phyloP scores from a whole-genome alignment of 2,113 vertebrate genomes.

The Pelusios castaneus region DNA sequence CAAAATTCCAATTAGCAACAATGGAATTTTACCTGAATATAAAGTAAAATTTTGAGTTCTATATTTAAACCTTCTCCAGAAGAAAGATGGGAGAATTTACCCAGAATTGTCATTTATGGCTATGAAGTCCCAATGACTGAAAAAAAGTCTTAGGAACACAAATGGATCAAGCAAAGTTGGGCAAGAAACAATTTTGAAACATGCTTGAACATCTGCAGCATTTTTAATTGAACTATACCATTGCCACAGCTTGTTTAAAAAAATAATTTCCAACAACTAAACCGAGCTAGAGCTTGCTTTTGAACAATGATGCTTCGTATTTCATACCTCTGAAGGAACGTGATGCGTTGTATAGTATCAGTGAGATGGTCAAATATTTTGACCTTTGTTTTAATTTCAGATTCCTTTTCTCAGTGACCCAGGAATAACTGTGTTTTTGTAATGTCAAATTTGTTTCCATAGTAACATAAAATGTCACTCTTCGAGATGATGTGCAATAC shows the following conservation, averaged over 20 bases:
- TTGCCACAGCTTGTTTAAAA: constrained; percentile 60
- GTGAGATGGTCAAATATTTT: constrained; percentile 53
- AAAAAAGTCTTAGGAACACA: constrained; percentile 46
- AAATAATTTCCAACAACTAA: constrained; percentile 61
- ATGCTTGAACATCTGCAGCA: neutral
- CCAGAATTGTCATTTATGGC: neutral
- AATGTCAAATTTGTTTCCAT: constrained; percentile 74
- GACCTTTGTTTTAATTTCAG: constrained; percentile 65
- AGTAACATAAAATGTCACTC: constrained; percentile 69
- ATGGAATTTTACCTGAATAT: neutral
- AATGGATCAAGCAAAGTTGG: neutral
- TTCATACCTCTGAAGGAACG: constrained; percentile 51
- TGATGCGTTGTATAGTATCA: constrained; percentile 17
- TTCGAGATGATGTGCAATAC: constrained; percentile 66
- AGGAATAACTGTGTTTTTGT: constrained; percentile 73
- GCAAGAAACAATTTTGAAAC: constrained; percentile 49
- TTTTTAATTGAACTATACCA: constrained; percentile 54
- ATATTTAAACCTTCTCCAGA: neutral
- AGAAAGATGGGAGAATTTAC: neutral
- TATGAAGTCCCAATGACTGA: neutral
- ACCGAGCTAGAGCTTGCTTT: constrained; percentile 34
- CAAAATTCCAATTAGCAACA: neutral
- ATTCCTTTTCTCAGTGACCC: constrained; percentile 69
- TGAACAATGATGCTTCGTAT: constrained; percentile 21
- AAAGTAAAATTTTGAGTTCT: constrained; percentile 9